Percentiles rank a stretch among this genome's conserved stretches.
These are phyloP conservation scores for Anolis sagrei DNA, from an alignment of 2,113 vertebrate species.

Conservation along the genomic window DNA sequence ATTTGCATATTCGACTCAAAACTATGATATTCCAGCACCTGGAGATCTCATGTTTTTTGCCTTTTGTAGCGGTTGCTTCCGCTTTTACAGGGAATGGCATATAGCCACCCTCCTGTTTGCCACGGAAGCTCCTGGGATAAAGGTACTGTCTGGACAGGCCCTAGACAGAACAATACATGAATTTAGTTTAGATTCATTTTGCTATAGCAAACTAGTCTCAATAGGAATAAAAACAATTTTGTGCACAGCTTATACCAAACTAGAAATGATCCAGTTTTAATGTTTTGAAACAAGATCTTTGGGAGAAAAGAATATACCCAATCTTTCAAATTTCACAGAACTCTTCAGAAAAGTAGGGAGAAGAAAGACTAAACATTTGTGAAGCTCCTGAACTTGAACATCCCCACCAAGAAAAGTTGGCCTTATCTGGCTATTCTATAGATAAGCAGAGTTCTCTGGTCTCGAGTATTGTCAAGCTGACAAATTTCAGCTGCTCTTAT, in stretches of 20 bases:
- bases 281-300: not conserved
- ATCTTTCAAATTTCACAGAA: slow-evolving; percentile 1
- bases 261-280: not conserved
- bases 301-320: not conserved
- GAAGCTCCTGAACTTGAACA: not conserved
- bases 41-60: too few relatives aligned
- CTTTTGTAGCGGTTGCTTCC: too few relatives aligned
- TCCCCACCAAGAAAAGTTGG: not conserved
- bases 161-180: not conserved
- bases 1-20: too few relatives aligned
- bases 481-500: slow-evolving; percentile 31
- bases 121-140: too few relatives aligned
- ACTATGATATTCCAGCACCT: too few relatives aligned
- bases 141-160: too few relatives aligned
- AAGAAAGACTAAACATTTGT: not conserved
- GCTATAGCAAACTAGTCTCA: not conserved
- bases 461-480: slow-evolving; percentile 27
- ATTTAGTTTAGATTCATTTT: not conserved
- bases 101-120: too few relatives aligned
- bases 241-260: not conserved
- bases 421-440: slow-evolving; percentile 26
- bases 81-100: too few relatives aligned
- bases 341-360: not conserved
- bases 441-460: slow-evolving; percentile 4
- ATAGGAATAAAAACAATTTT: not conserved